Evolutionary conservation across 2,113 vertebrate genomes (phyloP), one percentile per base, ranked within the genome.

Genomic region (Panurus biarmicus): DNA sequence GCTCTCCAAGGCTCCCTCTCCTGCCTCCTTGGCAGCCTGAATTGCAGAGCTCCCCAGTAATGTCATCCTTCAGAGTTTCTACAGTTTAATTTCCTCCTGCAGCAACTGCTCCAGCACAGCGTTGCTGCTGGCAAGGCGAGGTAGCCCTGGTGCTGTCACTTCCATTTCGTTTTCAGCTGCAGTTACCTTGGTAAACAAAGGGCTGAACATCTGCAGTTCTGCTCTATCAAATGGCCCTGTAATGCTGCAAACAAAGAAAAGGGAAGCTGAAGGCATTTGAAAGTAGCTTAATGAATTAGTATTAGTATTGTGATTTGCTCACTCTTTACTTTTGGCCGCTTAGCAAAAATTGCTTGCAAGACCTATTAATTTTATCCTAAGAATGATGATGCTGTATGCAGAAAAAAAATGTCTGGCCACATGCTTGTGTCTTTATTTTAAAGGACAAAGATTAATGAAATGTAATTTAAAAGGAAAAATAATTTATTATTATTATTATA

Each of bases 381-480:
- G 84, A 93, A 81, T 82, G 81, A 94, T 95, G 71, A 61, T 92
- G 35, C 47, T 90, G 56, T 72, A 50, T 70, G 88, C 36, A 77
- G 81, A 73, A 92, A 83, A 86, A 72, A 83, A 86, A 72, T 82
- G 79, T 79, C n/a, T 87, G 87, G 29, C 81, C 62, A 54, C 77
- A 33, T 84, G 85, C 72, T 89, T 62, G 12, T 75, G 26, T 54
- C 79, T 70, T 44, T 94, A 83, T 65, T 91, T 93, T 90, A 92
- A 72, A 93, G 87, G 93, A 90, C 83, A 87, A 60, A 89, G 85
- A 87, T 62, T 95, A 70, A 80, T 85, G 33, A 51, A 69, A 90
- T 90, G 92, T 85, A 93, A 89, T 95, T 97, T 87, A 48, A 79
- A 72, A 70, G 87, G 62, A 40, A 77, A 94, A 93, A 87, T 64